phyloP scores from a whole-genome alignment of 2,888 invertebrate species.

The Nemapogon koenigi region DNA sequence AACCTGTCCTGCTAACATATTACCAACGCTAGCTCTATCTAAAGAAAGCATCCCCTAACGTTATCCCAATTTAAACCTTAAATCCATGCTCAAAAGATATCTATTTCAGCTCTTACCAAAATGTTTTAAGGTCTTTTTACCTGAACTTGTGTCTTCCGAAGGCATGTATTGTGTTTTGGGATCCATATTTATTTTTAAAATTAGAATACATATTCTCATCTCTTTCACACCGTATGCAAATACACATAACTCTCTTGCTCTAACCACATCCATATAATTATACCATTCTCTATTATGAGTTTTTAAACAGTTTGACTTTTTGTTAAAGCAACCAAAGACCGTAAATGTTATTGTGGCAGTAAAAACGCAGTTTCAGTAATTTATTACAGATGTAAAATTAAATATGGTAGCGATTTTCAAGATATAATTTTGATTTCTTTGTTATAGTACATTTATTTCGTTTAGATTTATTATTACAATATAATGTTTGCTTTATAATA shows the following conservation, averaged over 20 bases:
- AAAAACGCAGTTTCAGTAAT: conserved; percentile 56
- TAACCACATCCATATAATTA: conserved; percentile 52
- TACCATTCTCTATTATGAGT: conserved; percentile 52
- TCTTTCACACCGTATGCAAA: conserved; percentile 28
- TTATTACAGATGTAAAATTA: conserved; percentile 40
- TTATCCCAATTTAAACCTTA: conserved; percentile 39
- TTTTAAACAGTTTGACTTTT: conserved; percentile 57
- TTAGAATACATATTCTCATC: conserved; percentile 46
- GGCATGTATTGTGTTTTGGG: conserved; percentile 54
- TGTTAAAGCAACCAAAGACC: conserved; percentile 50
- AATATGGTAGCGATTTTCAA: conserved; percentile 38
- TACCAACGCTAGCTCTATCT: conserved; percentile 37
- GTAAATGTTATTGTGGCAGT: conserved; percentile 54
- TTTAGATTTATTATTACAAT: not conserved
- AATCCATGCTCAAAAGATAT: conserved; percentile 11
- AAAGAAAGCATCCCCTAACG: conserved; percentile 29
- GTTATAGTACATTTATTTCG: not conserved
- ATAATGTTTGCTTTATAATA: too few relatives aligned
- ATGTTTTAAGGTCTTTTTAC: conserved; percentile 37
- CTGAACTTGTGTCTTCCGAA: not conserved
- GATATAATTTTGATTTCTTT: conserved; percentile 13
- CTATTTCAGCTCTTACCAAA: conserved; percentile 33
- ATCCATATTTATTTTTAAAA: conserved; percentile 65
- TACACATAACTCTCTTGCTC: conserved; percentile 24
- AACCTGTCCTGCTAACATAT: conserved; percentile 54